Conservation (phyloP, 2,888 invertebrate species). For the Synanthedon tipuliformis region DNA sequence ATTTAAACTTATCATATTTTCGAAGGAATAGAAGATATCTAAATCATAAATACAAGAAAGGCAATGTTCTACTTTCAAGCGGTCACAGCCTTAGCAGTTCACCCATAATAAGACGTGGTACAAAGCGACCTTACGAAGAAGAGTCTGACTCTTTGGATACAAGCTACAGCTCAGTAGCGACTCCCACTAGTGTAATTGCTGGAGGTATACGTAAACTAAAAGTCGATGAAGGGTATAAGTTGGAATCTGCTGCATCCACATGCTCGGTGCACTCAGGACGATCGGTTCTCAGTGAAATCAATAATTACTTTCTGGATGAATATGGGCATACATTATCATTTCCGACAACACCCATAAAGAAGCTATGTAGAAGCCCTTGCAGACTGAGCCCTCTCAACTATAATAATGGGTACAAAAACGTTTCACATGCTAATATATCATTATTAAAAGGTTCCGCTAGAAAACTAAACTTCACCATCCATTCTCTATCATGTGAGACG, state of each 20-base stretch:
- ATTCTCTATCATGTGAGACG: slow-evolving; percentile 46
- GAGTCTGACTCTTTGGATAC: slow-evolving; percentile 23
- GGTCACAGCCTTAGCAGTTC: slow-evolving; percentile 10
- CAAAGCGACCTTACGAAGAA: slow-evolving; percentile 41
- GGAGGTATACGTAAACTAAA: slow-evolving; percentile 47
- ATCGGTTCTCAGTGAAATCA: slow-evolving; percentile 5
- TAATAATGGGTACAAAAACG: slow-evolving; percentile 1
- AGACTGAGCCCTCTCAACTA: slow-evolving; percentile 18
- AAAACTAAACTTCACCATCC: slow-evolving; percentile 45
- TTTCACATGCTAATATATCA: background rate
- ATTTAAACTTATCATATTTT: slow-evolving; percentile 26
- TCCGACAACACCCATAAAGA: slow-evolving; percentile 56
- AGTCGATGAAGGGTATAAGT: slow-evolving; percentile 38
- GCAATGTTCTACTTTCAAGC: background rate
- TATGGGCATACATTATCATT: slow-evolving; percentile 29
- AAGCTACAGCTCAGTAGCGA: slow-evolving; percentile 27
- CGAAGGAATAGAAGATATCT: slow-evolving; percentile 13
- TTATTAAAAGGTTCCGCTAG: slow-evolving; percentile 36
- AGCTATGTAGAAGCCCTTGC: slow-evolving; percentile 34
- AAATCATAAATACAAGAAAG: background rate
- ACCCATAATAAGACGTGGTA: slow-evolving; percentile 34
- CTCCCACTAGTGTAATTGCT: slow-evolving; percentile 54
- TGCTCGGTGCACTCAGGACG: background rate
- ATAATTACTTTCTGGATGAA: slow-evolving; percentile 16
- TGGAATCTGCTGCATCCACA: slow-evolving; percentile 1